phyloP scores from a whole-genome alignment of 2,797 vertebrate species.

The Hippoglossus hippoglossus region DNA sequence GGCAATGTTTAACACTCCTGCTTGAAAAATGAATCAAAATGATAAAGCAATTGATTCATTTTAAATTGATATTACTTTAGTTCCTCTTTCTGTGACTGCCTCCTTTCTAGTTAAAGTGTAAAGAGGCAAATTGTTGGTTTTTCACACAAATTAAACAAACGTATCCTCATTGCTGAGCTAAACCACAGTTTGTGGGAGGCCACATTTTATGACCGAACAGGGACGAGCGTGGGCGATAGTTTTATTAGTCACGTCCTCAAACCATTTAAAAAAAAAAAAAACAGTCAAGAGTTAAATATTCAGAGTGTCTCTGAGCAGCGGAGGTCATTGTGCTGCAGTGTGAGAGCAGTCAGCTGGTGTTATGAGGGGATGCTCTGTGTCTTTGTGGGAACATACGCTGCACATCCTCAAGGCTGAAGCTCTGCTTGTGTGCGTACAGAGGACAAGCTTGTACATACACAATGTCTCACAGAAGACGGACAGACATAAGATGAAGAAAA shows the following conservation, averaged over 20 bases:
- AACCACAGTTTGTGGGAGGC: not conserved
- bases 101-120: not conserved
- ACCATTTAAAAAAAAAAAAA: slow-evolving; percentile 2
- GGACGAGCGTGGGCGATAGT: not conserved
- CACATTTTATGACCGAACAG: not conserved
- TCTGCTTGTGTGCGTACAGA: slow-evolving; percentile 63
- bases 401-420: slow-evolving; percentile 63
- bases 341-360: slow-evolving; percentile 63
- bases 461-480: slow-evolving; percentile 48
- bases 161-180: too few relatives aligned
- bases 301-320: slow-evolving; percentile 29
- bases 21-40: too few relatives aligned
- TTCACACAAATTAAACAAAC: not conserved
- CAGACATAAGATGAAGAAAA: slow-evolving; percentile 8
- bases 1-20: too few relatives aligned
- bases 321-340: slow-evolving; percentile 50
- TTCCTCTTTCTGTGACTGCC: too few relatives aligned
- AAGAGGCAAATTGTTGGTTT: not conserved
- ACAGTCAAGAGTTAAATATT: slow-evolving; percentile 21
- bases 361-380: slow-evolving; percentile 38
- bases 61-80: too few relatives aligned
- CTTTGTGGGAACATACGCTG: slow-evolving; percentile 42
- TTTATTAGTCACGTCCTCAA: not conserved
- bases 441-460: slow-evolving; percentile 58
- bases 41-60: too few relatives aligned